Percentiles rank a stretch among this genome's conserved stretches.
These are phyloP conservation scores for Rhynchotus rufescens DNA, from an alignment of 2,797 vertebrate genomes.

Conservation along the genomic window DNA sequence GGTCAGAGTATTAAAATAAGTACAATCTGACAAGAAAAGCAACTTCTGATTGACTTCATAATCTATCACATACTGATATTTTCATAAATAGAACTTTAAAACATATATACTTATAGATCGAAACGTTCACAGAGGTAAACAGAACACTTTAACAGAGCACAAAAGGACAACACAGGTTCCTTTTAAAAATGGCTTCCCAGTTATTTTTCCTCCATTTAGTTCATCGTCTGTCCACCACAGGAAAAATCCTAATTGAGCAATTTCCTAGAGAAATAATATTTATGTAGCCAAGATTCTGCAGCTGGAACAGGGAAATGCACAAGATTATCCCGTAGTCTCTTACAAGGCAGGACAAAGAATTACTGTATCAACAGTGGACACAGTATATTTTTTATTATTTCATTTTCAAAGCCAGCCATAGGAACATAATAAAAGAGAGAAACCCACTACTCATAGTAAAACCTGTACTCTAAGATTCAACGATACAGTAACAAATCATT, in stretches of 20 bases:
- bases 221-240: slow-evolving; percentile 22
- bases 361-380: not conserved
- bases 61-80: slow-evolving; percentile 7
- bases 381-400: not conserved
- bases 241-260: slow-evolving; percentile 36
- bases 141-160: slow-evolving; percentile 47
- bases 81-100: slow-evolving; percentile 37
- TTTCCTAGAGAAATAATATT: slow-evolving; percentile 44
- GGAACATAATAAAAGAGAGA: not conserved
- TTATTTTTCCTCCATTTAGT: slow-evolving; percentile 17
- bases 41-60: slow-evolving; percentile 6
- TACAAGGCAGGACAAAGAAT: slow-evolving; percentile 1
- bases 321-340: not conserved
- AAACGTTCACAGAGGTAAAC: slow-evolving; percentile 41
- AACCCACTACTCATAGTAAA: not conserved
- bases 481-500: not conserved
- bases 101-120: slow-evolving; percentile 17
- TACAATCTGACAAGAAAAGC: slow-evolving; percentile 22
- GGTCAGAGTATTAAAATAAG: slow-evolving; percentile 47
- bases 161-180: not conserved
- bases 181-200: slow-evolving; percentile 36
- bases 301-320: not conserved
- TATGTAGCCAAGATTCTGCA: slow-evolving; percentile 6
- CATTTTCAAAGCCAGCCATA: not conserved
- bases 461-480: not conserved